Base-by-base conservation (phyloP, 92 coral and sea anemone species). In the Phymanthus crucifer region DNA sequence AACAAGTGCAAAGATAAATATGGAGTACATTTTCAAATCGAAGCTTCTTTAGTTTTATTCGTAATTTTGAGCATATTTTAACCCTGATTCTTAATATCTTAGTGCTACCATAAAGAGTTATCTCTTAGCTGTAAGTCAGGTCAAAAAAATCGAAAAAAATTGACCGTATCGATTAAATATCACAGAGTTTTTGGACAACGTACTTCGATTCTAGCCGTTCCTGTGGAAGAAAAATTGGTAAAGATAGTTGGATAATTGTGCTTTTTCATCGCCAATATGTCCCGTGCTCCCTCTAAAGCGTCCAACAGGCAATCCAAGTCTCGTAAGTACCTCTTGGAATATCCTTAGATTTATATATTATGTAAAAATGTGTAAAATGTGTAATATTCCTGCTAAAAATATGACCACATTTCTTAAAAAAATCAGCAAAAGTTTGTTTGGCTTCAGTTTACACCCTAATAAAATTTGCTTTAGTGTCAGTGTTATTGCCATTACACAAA, bases 231-330 rank as follows among this genome's bases (percentile, higher is more conserved):
- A 71, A 64, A 79, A 34, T 23, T n/a, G 78, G 40, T 76, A 8
- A 32, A 31, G 27, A 50, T 26, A 26, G 23, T 77, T 36, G 12
- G 26, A 23, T 56, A 77, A 61, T 40, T 14, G 43, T 56, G 40
- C 23, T 50, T 64, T 43, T 43, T 61, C 33, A 56, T 80, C 73
- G 40, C 57, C 18, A 68, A 66, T n/a, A 78, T 92, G 90, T 92
- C 97, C 14, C 92, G 88, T 33, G 75, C 97, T 32, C 85, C 88
- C 57, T 92, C 97, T 17, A 94, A 90, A 50, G 90, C 83, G 14
- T 92, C 97, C 32, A 92, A 82, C 79, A 92, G 85, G 70, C 92
- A 74, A 50, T 50, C 93, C 6, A 90, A 80, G 32, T 90, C 92
- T 9, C 90, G 97, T 92, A 83, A 87, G 92, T 73, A 43, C 19